phyloP scores from a whole-genome alignment of 2,797 vertebrate genomes.

The Ispidina lecontei region DNA sequence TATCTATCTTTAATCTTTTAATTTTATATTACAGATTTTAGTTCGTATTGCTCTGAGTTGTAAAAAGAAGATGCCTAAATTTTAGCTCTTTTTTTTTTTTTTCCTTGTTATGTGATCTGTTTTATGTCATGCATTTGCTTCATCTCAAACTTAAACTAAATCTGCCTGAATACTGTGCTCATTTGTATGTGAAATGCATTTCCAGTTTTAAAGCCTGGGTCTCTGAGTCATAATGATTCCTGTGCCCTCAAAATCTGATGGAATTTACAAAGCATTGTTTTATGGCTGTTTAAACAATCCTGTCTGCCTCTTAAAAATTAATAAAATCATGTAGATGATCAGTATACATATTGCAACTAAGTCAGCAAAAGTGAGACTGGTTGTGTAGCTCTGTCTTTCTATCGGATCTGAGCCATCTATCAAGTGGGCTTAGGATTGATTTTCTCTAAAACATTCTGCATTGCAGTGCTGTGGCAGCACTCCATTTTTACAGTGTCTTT shows the following conservation, averaged over 20 bases:
- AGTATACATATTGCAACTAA: not conserved
- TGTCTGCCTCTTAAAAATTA: constrained; percentile 6
- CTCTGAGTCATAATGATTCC: not conserved
- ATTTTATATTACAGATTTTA: not conserved
- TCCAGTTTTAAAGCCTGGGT: not conserved
- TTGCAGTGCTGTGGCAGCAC: constrained; percentile 48
- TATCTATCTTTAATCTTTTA: too few species aligned
- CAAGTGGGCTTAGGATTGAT: constrained; percentile 56
- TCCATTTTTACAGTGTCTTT: not conserved
- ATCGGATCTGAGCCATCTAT: constrained; percentile 31
- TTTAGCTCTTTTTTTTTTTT: not conserved
- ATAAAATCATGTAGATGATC: not conserved
- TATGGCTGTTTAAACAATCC: not conserved
- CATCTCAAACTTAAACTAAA: not conserved
- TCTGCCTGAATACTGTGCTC: not conserved
- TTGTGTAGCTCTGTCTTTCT: not conserved
- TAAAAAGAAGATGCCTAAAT: not conserved
- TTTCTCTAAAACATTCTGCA: constrained; percentile 45
- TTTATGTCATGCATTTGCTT: not conserved
- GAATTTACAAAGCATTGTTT: not conserved
- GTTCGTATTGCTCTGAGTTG: not conserved
- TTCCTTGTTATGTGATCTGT: not conserved
- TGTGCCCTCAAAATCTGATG: not conserved
- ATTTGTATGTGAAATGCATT: not conserved
- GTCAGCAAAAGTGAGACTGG: constrained; percentile 24